A percentile compares a stretch with the other conserved stretches of the same genome.
These are phyloP conservation scores for Tachycineta bicolor DNA, from an alignment of 2,113 vertebrate species.

Conservation along the genomic window DNA sequence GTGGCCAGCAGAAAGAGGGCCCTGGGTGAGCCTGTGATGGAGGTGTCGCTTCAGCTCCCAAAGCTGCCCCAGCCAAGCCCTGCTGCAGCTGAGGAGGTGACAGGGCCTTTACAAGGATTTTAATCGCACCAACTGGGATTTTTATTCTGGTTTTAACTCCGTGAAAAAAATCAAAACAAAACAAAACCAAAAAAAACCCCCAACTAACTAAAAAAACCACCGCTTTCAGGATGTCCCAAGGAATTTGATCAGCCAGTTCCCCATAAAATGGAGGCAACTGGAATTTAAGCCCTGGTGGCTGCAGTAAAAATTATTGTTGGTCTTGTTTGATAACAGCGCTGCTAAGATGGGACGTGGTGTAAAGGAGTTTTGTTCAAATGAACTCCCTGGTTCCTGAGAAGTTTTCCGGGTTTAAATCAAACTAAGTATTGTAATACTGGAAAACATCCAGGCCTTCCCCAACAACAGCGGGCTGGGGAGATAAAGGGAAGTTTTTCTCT, in stretches of 20 bases:
- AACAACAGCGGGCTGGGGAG: not conserved
- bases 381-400: not conserved
- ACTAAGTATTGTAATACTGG: not conserved
- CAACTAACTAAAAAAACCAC: no score
- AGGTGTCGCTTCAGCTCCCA: not conserved
- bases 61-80: not conserved
- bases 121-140: slow-evolving; percentile 4
- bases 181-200: no score
- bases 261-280: slow-evolving; percentile 6
- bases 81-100: slow-evolving; percentile 8
- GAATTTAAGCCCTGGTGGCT: not conserved
- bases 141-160: not conserved
- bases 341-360: not conserved
- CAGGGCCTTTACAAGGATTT: slow-evolving; percentile 19
- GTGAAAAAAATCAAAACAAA: not conserved
- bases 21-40: not conserved
- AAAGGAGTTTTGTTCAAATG: not conserved
- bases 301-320: not conserved
- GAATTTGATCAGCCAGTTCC: not conserved
- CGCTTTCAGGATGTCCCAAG: not conserved
- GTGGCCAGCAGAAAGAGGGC: not conserved
- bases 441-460: not conserved
- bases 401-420: not conserved
- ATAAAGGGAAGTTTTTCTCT: not conserved
- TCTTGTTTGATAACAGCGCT: not conserved